Conservation (phyloP, 2,888 invertebrate genomes). For the Eubasilissa splendida region DNA sequence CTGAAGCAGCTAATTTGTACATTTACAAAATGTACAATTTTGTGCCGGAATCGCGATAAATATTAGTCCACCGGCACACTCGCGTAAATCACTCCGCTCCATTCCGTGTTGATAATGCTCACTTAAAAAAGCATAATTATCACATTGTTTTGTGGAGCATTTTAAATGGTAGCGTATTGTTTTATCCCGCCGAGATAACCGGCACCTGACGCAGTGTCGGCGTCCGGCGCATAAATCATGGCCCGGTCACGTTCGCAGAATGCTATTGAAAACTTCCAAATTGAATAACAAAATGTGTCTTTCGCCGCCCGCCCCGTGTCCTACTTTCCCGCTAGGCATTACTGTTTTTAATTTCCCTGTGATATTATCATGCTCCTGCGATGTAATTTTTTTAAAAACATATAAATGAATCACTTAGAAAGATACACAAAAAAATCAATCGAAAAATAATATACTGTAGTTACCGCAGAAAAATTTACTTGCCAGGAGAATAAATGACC, state of each 20-base stretch:
- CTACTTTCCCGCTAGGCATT: neutral
- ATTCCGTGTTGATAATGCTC: conserved; percentile 26
- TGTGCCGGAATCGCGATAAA: neutral
- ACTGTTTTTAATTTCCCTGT: no score
- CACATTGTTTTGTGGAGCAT: conserved; percentile 42
- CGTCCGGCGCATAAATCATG: conserved; percentile 56
- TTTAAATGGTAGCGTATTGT: conserved; percentile 37
- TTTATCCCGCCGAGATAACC: conserved; percentile 38
- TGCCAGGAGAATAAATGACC: no score
- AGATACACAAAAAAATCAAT: no score
- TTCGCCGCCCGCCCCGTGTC: conserved; percentile 39
- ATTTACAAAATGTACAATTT: neutral
- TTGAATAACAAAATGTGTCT: conserved; percentile 58
- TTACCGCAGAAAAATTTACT: no score
- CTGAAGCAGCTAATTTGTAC: no score
- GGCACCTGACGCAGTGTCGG: conserved; percentile 34
- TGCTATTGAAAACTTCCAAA: conserved; percentile 58
- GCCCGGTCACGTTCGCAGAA: conserved; percentile 54
- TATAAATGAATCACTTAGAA: no score
- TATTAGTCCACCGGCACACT: conserved; percentile 8
- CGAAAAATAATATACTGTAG: no score
- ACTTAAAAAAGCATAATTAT: conserved; percentile 41
- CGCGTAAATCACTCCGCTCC: conserved; percentile 9
- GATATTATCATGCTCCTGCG: no score
- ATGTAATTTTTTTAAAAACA: no score